A percentile compares a stretch with the other conserved stretches of the same genome.
Evolutionary conservation across 2,113 vertebrate species (phyloP).

Genomic region (Saiga tatarica): DNA sequence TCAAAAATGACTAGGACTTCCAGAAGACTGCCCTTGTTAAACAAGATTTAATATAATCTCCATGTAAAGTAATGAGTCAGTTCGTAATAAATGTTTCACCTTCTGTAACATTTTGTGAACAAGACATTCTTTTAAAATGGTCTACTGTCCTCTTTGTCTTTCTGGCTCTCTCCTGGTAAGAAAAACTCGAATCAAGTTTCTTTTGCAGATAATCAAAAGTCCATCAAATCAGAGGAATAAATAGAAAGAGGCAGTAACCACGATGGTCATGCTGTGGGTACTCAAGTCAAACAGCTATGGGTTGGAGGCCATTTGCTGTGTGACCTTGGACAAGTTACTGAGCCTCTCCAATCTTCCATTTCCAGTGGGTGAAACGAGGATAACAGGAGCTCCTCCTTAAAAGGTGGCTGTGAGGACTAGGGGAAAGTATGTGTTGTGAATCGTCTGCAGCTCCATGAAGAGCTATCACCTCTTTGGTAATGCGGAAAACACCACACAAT

Average conservation of each 20-base stretch:
- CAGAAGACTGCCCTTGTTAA: conserved; percentile 36
- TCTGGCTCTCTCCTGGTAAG: background rate
- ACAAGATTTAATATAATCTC: conserved; percentile 41
- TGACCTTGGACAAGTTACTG: background rate
- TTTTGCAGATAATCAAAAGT: conserved; percentile 6
- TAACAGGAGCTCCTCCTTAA: background rate
- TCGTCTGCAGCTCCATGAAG: background rate
- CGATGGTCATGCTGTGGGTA: background rate
- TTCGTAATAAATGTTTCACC: conserved; percentile 33
- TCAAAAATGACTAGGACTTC: conserved; percentile 46
- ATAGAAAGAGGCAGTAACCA: background rate
- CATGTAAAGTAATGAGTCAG: conserved; percentile 20
- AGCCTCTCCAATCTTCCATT: background rate
- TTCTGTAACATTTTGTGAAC: background rate
- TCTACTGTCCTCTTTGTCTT: background rate
- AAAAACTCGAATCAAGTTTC: conserved; percentile 1
- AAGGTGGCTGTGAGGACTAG: background rate
- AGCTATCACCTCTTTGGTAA: background rate
- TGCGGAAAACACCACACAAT: background rate
- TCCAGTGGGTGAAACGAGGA: background rate
- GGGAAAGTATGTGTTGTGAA: no score
- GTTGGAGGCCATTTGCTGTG: background rate
- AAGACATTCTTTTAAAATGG: conserved; percentile 16
- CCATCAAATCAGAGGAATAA: background rate
- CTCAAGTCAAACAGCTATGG: background rate